Evolutionary conservation across 2,888 invertebrate genomes (phyloP), one percentile per base, ranked within the genome.

Genomic region (Epinotia demarniana): DNA sequence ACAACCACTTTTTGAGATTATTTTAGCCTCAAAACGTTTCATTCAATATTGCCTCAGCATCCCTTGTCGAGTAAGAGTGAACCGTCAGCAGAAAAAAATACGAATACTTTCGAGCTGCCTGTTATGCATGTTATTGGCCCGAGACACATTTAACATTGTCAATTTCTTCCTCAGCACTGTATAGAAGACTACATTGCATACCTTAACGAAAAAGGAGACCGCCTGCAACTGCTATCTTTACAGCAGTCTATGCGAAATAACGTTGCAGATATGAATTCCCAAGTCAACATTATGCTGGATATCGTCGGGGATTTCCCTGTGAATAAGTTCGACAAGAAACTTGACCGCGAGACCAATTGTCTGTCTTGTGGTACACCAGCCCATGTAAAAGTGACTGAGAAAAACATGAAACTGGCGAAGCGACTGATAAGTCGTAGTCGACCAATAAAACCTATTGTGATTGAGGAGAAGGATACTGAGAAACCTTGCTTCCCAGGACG

Each of bases 351-450:
- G 6, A 43, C 58, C 1, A 60, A 69, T 33, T 79, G 78, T 62
- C 18, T 77, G 3, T 77, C 68, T 0, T 79, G 78, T 68, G 69
- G 72, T 18, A 64, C 69, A 19, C 66, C 69, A 4, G 67, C 71
- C 4, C 27, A 75, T 23, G 16, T 57, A 12, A 60, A 67, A 9
- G 3, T 61, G 13, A 13, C 43, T 4, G 23, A 60, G 3, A 43
- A 66, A 23, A n/a, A 27, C 58, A n/a, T 60, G n/a, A 12, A 55
- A 27, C 0, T 46, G 8, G 33, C 46, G 11, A 43, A 46, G 43
- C 23, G 27, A 57, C 23, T 57, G 66, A 8, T 63, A 57, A 12
- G 23, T 16, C 13, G 5, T 23, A 13, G 8, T 16, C 16, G n/a
- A n/a, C 49, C 46, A 18, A 18, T 18, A 12, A 46, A 66, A 33